Conservation (phyloP, 2,113 vertebrate genomes). For the Electrona antarctica region DNA sequence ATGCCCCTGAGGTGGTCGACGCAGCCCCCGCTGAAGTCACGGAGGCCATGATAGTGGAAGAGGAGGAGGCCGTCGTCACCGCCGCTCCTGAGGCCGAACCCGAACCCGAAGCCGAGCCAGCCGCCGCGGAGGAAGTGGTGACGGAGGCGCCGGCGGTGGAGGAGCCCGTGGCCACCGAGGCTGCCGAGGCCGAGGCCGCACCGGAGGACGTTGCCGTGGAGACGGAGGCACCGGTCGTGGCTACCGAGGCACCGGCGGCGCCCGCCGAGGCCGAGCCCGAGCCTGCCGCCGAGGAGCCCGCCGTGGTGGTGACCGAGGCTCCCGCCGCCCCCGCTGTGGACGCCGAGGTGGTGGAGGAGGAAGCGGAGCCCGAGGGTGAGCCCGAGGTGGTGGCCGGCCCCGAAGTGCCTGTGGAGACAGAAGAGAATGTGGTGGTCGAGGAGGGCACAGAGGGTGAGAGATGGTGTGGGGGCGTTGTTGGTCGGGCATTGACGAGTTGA, state of each 20-base stretch:
- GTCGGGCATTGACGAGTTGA: no score
- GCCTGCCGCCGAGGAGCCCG: background rate
- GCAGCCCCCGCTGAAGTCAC: fast-evolving
- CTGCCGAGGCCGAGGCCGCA: background rate
- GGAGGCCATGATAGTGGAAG: fast-evolving
- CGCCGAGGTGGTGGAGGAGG: background rate
- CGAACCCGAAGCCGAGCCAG: fast-evolving
- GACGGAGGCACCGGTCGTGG: background rate
- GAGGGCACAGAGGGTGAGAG: constrained; percentile 26
- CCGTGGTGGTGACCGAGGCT: background rate
- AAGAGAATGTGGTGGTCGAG: background rate
- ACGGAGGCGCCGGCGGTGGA: fast-evolving
- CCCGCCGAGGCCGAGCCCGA: background rate
- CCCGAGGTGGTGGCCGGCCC: background rate
- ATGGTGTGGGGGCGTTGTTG: background rate
- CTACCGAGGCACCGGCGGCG: background rate
- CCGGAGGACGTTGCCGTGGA: background rate
- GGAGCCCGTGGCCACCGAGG: background rate
- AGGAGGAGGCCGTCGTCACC: background rate
- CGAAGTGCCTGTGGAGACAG: background rate
- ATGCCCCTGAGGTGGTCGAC: background rate
- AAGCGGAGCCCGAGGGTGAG: background rate
- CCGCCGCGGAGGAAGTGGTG: background rate
- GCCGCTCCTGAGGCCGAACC: background rate
- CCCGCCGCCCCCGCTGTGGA: background rate